Percentiles rank a stretch among this genome's conserved stretches.
Conservation (phyloP, 2,797 vertebrate genomes). For the Enteromius fasciolatus region DNA sequence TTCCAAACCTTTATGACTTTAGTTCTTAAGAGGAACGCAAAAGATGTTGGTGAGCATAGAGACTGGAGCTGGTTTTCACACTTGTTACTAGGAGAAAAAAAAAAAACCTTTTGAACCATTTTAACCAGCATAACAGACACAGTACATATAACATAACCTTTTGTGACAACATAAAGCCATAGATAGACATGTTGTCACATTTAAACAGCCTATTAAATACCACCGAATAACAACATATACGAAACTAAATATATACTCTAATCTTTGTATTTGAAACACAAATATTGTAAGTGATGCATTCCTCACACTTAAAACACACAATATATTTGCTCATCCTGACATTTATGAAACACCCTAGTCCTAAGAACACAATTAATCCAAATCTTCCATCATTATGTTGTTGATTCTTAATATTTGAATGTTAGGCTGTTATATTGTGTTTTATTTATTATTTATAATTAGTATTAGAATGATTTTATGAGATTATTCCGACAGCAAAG, state of each 20-base stretch:
- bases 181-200: not conserved
- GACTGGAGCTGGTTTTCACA: not conserved
- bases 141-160: not conserved
- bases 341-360: not conserved
- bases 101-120: not conserved
- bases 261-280: not conserved
- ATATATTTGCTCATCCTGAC: not conserved
- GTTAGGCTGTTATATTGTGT: not conserved
- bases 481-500: not conserved
- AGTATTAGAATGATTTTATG: not conserved
- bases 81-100: not conserved
- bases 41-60: not conserved
- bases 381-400: not conserved
- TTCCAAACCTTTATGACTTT: not conserved
- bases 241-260: not conserved
- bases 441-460: not conserved
- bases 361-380: not conserved
- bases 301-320: not conserved
- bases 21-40: not conserved
- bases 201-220: not conserved
- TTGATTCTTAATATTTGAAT: not conserved
- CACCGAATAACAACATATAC: not conserved
- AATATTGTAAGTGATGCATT: not conserved
- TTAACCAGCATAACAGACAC: not conserved
- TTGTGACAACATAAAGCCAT: not conserved